Percentiles rank a stretch among this genome's conserved stretches.
Conservation (phyloP, 2,797 vertebrate genomes). For the Pseudocheirus occidentalis region DNA sequence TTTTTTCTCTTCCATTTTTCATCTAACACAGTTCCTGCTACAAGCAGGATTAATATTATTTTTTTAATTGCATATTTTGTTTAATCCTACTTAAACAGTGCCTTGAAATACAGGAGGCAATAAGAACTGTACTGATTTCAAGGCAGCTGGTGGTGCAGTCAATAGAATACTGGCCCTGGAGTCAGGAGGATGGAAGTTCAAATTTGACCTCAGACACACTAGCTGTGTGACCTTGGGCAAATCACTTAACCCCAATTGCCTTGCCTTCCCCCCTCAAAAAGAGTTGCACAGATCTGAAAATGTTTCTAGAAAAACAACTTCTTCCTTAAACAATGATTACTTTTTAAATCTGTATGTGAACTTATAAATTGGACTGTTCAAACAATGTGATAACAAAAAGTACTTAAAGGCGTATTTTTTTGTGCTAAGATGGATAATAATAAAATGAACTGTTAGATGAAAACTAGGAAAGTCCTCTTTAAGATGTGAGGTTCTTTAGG, state of each 20-base stretch:
- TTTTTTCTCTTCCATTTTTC: neutral
- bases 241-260: no score
- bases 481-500: neutral
- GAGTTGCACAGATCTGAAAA: no score
- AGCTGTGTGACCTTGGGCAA: no score
- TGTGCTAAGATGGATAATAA: neutral
- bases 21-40: neutral
- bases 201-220: no score
- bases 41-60: neutral
- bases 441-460: neutral
- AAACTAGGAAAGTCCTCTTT: neutral
- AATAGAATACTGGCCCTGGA: no score
- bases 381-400: neutral
- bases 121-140: neutral
- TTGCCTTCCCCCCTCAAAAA: no score
- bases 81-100: neutral
- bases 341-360: no score
- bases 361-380: neutral
- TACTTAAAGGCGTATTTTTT: neutral
- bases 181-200: no score
- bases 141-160: no score
- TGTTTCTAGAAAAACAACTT: no score
- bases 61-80: neutral
- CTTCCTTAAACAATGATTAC: no score
- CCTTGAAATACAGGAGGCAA: neutral